phyloP scores from a whole-genome alignment of 64 coral and sea anemone species.

The Stichodactyla mertensii region DNA sequence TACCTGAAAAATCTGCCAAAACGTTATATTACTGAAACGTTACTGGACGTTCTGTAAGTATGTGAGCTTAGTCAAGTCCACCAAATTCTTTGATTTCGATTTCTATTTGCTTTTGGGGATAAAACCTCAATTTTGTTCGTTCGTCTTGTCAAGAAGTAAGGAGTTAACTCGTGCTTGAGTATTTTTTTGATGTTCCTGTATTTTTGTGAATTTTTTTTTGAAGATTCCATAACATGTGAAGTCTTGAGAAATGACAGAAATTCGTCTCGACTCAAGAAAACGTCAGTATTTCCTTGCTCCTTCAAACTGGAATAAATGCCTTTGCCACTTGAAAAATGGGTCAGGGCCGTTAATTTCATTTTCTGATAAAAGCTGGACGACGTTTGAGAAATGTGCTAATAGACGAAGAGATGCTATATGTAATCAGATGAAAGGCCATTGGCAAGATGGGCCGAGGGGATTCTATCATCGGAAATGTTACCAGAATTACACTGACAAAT shows the following conservation, averaged over 20 bases:
- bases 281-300: neutral
- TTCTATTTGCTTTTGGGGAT: no score
- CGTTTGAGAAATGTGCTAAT: constrained; percentile 21
- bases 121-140: no score
- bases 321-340: neutral
- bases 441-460: constrained; percentile 36
- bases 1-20: no score
- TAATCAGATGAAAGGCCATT: constrained; percentile 9
- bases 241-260: constrained; percentile 12
- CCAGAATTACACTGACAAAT: constrained; percentile 40
- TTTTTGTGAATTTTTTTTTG: neutral
- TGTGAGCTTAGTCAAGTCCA: no score
- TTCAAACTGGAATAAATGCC: constrained; percentile 10
- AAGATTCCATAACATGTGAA: neutral
- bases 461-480: constrained; percentile 40
- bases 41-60: no score
- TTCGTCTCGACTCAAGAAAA: neutral
- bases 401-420: constrained; percentile 13
- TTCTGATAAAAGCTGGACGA: constrained; percentile 34
- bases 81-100: no score
- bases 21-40: no score
- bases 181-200: no score
- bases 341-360: neutral
- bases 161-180: neutral
- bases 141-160: neutral